Conservation (phyloP, 2,888 invertebrate genomes). For the Teleogryllus oceanicus region DNA sequence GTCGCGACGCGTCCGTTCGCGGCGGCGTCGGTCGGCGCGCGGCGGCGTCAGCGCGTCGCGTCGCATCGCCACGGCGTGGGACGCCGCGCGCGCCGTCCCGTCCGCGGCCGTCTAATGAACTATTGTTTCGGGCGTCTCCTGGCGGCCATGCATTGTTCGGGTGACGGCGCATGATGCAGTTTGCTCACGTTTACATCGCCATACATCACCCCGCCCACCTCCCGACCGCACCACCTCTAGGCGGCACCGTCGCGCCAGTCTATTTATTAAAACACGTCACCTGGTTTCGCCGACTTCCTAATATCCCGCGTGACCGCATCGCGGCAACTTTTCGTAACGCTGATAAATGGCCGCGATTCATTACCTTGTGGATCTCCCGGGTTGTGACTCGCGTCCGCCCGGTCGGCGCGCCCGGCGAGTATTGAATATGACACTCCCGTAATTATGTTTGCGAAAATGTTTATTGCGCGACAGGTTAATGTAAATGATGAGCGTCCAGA, state of each 20-base stretch:
- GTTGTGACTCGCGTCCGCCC: background rate
- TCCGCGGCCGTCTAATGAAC: background rate
- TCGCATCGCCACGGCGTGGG: background rate
- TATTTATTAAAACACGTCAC: slow-evolving; percentile 1
- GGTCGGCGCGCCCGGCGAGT: background rate
- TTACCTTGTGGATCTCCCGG: background rate
- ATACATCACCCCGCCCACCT: background rate
- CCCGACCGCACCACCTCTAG: background rate
- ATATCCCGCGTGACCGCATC: background rate
- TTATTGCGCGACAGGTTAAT: background rate
- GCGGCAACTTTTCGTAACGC: background rate
- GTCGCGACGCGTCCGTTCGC: background rate
- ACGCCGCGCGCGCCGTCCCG: background rate
- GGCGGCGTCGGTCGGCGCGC: background rate
- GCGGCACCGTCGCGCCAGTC: background rate
- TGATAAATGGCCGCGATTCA: slow-evolving; percentile 18
- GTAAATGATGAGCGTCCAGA: background rate
- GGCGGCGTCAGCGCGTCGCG: background rate
- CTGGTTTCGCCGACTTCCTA: slow-evolving; percentile 1
- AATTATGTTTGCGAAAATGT: slow-evolving; percentile 18
- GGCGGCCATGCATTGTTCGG: background rate
- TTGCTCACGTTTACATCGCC: background rate
- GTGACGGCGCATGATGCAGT: slow-evolving; percentile 9
- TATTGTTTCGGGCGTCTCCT: background rate
- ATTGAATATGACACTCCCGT: background rate